phyloP scores from a whole-genome alignment of 2,797 vertebrate genomes.

The Australoheros facetus region DNA sequence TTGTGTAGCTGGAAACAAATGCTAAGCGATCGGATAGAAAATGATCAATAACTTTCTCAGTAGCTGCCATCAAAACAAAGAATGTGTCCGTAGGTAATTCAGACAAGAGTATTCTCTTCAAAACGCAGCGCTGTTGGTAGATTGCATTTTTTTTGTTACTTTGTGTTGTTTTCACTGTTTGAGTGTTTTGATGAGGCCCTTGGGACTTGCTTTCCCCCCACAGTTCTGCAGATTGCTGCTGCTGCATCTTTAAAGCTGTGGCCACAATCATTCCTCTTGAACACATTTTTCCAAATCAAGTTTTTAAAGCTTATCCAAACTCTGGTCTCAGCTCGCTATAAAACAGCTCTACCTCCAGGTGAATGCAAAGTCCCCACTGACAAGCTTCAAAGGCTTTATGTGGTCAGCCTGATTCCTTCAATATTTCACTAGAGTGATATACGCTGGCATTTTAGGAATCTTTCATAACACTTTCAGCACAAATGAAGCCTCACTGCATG shows the following conservation, averaged over 20 bases:
- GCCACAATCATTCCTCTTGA: not conserved
- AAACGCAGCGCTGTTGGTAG: not conserved
- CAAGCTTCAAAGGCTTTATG: not conserved
- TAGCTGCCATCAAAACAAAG: not conserved
- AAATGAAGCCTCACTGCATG: not conserved
- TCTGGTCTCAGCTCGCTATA: not conserved
- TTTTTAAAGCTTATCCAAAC: not conserved
- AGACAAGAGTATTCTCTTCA: constrained; percentile 4
- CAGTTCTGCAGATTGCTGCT: not conserved
- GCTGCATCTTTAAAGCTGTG: not conserved
- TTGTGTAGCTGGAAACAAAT: constrained; percentile 5
- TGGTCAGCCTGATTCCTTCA: not conserved
- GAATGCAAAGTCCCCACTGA: not conserved
- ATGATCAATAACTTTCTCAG: not conserved
- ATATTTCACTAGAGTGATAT: not conserved
- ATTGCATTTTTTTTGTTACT: not conserved
- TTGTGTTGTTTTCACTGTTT: constrained; percentile 5
- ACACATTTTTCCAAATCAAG: not conserved
- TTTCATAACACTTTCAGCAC: not conserved
- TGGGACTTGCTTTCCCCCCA: not conserved
- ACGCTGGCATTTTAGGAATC: not conserved
- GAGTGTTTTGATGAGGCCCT: not conserved
- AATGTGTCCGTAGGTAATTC: not conserved
- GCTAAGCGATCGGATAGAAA: not conserved
- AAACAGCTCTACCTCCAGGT: not conserved